Percentiles rank a stretch among this genome's conserved stretches.
Conservation (phyloP, 2,888 invertebrate species). For the Parnassius mnemosyne region DNA sequence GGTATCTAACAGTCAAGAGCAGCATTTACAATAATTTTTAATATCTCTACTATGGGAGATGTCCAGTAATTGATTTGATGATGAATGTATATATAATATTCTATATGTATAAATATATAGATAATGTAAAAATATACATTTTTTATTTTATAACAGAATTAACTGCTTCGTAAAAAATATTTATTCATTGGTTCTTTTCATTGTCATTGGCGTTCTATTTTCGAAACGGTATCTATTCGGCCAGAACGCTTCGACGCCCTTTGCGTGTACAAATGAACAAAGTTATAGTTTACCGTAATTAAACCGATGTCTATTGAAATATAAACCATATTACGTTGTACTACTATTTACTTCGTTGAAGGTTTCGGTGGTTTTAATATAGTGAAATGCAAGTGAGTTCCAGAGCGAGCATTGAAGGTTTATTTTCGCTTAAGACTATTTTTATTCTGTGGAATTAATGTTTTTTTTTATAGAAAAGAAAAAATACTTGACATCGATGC, state of each 20-base stretch:
- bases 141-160: too few relatives aligned
- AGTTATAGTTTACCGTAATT: constrained; percentile 6
- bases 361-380: constrained; percentile 1
- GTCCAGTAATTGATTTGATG: too few relatives aligned
- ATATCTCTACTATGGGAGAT: too few relatives aligned
- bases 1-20: too few relatives aligned
- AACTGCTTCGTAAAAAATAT: too few relatives aligned
- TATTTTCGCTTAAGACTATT: constrained; percentile 40
- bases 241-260: constrained; percentile 47
- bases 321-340: constrained; percentile 16
- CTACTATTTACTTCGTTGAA: constrained; percentile 12
- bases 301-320: constrained; percentile 19
- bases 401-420: constrained; percentile 33
- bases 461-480: constrained; percentile 34
- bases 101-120: too few relatives aligned
- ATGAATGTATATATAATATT: too few relatives aligned
- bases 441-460: constrained; percentile 37
- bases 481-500: constrained; percentile 12
- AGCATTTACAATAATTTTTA: too few relatives aligned
- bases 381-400: constrained; percentile 28
- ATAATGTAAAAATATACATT: too few relatives aligned
- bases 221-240: constrained; percentile 46
- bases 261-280: constrained; percentile 39
- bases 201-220: constrained; percentile 58
- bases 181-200: constrained; percentile 39